Conservation (phyloP, 2,797 vertebrate species). For the Scyliorhinus canicula region DNA sequence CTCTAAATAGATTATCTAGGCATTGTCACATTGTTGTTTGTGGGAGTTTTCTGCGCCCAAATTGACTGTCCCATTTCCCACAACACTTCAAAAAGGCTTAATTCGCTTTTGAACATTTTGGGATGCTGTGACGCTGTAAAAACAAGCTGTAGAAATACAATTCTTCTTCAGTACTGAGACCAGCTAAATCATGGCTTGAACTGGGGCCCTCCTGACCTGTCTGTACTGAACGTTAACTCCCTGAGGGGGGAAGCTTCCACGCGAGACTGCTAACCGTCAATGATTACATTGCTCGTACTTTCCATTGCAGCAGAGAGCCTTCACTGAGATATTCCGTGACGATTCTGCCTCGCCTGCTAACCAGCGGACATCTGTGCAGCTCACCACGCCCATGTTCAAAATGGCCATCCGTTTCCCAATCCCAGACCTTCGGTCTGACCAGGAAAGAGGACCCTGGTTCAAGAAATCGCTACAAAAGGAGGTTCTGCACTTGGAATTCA, state of each 20-base stretch:
- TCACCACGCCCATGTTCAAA: conserved; percentile 72
- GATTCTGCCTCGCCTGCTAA: conserved; percentile 80
- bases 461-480: conserved; percentile 96
- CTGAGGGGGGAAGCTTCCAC: background rate
- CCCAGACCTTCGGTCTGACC: conserved; percentile 91
- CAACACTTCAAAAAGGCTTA: background rate
- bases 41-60: background rate
- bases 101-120: background rate
- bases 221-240: background rate
- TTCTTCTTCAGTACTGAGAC: background rate
- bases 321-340: conserved; percentile 92
- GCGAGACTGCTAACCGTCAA: background rate
- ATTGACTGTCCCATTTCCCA: background rate
- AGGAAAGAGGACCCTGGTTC: conserved; percentile 96
- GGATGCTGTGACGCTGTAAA: background rate
- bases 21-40: background rate
- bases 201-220: background rate
- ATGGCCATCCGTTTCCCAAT: conserved; percentile 90
- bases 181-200: background rate
- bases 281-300: background rate
- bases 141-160: background rate
- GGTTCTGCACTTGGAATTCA: conserved; percentile 75
- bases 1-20: background rate
- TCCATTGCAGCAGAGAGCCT: conserved; percentile 82
- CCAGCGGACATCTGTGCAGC: conserved; percentile 74